A percentile compares a stretch with the other conserved stretches of the same genome.
phyloP scores from a whole-genome alignment of 53 echinoderm and acorn worm species.

The Antedon mediterranea region DNA sequence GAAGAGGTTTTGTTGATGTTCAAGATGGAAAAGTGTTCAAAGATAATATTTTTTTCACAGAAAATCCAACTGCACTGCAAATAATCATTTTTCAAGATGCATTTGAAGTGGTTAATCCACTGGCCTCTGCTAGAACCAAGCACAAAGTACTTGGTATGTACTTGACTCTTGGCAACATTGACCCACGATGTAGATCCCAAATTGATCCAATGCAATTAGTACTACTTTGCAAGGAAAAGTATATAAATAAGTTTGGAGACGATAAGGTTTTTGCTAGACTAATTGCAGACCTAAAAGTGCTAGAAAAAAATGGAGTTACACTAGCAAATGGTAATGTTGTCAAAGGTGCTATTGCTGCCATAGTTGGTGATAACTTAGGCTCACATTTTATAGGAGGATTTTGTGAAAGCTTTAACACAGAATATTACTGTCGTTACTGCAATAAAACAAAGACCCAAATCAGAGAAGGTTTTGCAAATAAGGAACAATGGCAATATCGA shows the following conservation, averaged over 20 bases:
- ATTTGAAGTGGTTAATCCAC: slow-evolving; percentile 36
- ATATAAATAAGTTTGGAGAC: slow-evolving; percentile 14
- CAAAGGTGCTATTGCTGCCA: slow-evolving; percentile 7
- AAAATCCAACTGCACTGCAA: not conserved
- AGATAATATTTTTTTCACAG: slow-evolving; percentile 10
- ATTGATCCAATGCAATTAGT: slow-evolving; percentile 32
- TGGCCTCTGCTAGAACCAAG: slow-evolving; percentile 29
- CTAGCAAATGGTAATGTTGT: not conserved
- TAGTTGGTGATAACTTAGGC: slow-evolving; percentile 40
- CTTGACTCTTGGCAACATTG: slow-evolving; percentile 18
- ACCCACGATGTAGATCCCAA: slow-evolving; percentile 19
- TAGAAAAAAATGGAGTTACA: slow-evolving; percentile 28
- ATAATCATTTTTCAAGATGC: slow-evolving; percentile 36
- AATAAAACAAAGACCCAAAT: not conserved
- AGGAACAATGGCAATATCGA: not conserved
- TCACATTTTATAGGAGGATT: slow-evolving; percentile 35
- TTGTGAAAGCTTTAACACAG: slow-evolving; percentile 19
- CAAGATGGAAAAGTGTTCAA: too few relatives aligned
- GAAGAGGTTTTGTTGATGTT: too few relatives aligned
- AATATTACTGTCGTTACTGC: slow-evolving; percentile 27
- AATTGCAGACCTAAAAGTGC: slow-evolving; percentile 15
- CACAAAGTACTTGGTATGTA: slow-evolving; percentile 39
- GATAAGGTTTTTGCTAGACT: slow-evolving; percentile 21
- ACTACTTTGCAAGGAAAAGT: slow-evolving; percentile 28
- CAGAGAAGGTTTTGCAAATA: slow-evolving; percentile 9